phyloP scores from a whole-genome alignment of 2,888 invertebrate species.

The Cheilosia soror region DNA sequence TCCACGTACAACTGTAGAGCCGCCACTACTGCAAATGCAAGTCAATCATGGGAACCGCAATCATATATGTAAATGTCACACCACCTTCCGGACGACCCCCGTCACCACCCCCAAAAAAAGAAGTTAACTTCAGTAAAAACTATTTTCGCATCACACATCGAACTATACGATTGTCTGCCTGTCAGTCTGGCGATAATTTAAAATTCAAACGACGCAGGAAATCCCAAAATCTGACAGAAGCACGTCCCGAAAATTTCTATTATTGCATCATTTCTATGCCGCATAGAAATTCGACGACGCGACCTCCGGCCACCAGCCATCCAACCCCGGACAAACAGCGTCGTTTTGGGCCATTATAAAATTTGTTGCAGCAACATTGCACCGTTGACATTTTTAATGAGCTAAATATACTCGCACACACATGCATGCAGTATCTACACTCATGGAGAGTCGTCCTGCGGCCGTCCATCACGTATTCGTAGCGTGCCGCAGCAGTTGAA shows the following conservation, averaged over 20 bases:
- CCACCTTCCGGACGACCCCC: constrained; percentile 16
- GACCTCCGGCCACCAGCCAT: constrained; percentile 10
- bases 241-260: constrained; percentile 73
- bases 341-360: constrained; percentile 73
- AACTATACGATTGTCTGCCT: constrained; percentile 44
- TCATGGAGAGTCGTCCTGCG: constrained; percentile 3
- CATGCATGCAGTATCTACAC: neutral
- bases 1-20: constrained; percentile 11
- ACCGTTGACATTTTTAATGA: constrained; percentile 75
- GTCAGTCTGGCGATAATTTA: constrained; percentile 71
- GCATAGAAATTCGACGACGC: constrained; percentile 64
- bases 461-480: constrained; percentile 71
- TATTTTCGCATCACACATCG: constrained; percentile 38
- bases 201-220: constrained; percentile 72
- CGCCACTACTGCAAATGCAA: constrained; percentile 20
- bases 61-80: constrained; percentile 69
- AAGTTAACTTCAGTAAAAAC: constrained; percentile 47
- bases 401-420: constrained; percentile 47
- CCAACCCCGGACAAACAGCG: constrained; percentile 64
- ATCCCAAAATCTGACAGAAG: constrained; percentile 73
- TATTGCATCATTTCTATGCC: constrained; percentile 72
- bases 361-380: constrained; percentile 76
- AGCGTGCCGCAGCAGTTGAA: constrained; percentile 70
- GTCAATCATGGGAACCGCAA: constrained; percentile 70
- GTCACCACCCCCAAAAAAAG: neutral